These are phyloP conservation scores for Lordiphosa stackelbergi DNA, from an alignment of 1,140 invertebrate species.

Conservation along the genomic window DNA sequence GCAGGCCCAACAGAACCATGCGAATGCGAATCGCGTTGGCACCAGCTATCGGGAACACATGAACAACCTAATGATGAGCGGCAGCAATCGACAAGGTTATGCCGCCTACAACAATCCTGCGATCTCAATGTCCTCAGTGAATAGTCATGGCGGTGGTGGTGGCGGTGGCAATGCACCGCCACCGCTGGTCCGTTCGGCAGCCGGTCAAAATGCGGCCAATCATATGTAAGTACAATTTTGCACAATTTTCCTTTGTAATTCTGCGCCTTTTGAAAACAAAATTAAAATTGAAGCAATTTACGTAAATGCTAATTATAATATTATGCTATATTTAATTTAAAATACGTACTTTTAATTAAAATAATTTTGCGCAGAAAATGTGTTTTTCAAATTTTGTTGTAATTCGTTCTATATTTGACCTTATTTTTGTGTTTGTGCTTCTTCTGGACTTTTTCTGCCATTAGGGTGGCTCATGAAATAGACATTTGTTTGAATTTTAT, in stretches of 20 bases:
- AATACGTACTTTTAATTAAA: constrained; percentile 32
- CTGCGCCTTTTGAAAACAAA: constrained; percentile 4
- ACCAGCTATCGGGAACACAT: constrained; percentile 64
- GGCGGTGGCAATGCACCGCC: constrained; percentile 68
- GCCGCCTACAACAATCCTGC: constrained; percentile 69
- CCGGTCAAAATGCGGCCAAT: constrained; percentile 62
- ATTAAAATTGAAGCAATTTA: constrained; percentile 1
- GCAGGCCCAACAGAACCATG: constrained; percentile 64
- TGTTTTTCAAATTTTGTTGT: constrained; percentile 77
- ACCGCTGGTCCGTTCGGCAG: constrained; percentile 68
- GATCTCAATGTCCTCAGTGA: constrained; percentile 75
- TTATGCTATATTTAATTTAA: constrained; percentile 15
- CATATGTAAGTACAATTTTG: constrained; percentile 60
- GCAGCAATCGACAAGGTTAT: constrained; percentile 64
- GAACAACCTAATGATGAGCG: constrained; percentile 68
- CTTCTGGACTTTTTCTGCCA: constrained; percentile 24
- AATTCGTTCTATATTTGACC: constrained; percentile 56
- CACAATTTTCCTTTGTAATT: too few species aligned
- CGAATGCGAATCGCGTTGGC: constrained; percentile 55
- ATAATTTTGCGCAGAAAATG: constrained; percentile 60
- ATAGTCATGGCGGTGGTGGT: constrained; percentile 57
- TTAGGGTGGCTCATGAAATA: constrained; percentile 34
- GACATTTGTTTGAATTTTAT: constrained; percentile 9
- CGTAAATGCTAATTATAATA: too few species aligned
- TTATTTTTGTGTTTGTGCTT: constrained; percentile 6